Percentiles rank a stretch among this genome's conserved stretches.
These are phyloP conservation scores for Tachysurus fulvidraco DNA, from an alignment of 2,113 vertebrate genomes.

Conservation along the genomic window DNA sequence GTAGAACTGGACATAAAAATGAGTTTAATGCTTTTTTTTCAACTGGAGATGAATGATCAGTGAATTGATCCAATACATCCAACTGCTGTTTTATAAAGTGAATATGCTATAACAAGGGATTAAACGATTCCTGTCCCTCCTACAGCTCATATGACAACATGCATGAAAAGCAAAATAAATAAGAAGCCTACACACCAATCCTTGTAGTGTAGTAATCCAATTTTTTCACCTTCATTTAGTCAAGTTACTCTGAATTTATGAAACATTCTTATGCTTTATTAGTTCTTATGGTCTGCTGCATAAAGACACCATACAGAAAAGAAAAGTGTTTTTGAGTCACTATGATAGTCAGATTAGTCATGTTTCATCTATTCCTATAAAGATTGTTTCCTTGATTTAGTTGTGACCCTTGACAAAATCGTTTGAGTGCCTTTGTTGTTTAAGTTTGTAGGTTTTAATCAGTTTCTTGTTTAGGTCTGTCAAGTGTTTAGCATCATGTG, in stretches of 20 bases:
- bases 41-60: background rate
- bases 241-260: background rate
- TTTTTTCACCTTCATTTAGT: background rate
- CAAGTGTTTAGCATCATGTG: background rate
- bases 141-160: background rate
- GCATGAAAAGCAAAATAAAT: background rate
- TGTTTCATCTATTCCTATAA: background rate
- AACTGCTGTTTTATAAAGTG: constrained; percentile 28
- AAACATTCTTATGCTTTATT: background rate
- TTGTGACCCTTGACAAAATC: background rate
- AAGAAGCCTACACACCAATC: background rate
- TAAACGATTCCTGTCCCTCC: constrained; percentile 5
- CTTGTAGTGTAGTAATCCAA: background rate
- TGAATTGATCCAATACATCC: background rate
- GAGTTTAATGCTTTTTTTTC: background rate
- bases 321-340: background rate
- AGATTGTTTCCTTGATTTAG: background rate
- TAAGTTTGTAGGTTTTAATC: background rate
- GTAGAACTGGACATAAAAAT: background rate
- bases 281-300: background rate
- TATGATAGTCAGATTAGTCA: background rate
- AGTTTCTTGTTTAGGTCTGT: background rate
- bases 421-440: background rate
- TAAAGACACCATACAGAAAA: background rate
- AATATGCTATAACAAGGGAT: constrained; percentile 23